Conservation (phyloP, 2,797 vertebrate species). For the Notoglanidium macrostoma region DNA sequence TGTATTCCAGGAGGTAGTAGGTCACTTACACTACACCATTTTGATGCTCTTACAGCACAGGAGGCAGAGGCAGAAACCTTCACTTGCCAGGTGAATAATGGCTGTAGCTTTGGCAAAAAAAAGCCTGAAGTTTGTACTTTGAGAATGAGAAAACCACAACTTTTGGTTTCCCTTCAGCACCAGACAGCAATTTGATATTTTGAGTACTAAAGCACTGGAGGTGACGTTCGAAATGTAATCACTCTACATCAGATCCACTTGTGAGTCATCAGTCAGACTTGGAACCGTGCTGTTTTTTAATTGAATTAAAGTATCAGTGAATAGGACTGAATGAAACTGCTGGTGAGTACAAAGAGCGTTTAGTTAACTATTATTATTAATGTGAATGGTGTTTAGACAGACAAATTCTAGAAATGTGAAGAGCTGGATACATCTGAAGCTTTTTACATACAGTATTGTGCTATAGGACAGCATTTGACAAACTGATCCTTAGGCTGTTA, state of each 20-base stretch:
- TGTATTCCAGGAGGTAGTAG: constrained; percentile 12
- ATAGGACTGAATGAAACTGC: neutral
- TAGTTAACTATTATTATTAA: neutral
- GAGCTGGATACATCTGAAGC: neutral
- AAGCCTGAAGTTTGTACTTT: neutral
- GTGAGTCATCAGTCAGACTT: constrained; percentile 1
- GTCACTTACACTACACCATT: neutral
- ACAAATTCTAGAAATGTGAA: neutral
- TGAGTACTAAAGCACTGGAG: neutral
- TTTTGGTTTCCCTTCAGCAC: neutral
- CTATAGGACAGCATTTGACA: neutral
- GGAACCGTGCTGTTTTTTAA: neutral
- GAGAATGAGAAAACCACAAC: neutral
- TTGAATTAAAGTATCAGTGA: neutral
- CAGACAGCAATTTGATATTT: neutral
- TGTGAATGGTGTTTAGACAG: neutral
- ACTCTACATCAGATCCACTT: neutral
- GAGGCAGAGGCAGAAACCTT: neutral
- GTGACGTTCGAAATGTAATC: neutral
- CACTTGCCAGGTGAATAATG: constrained; percentile 9
- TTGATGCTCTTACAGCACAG: neutral
- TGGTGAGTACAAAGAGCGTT: neutral
- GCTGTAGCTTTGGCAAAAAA: neutral
- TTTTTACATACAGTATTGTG: too few species aligned
- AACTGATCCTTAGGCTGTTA: neutral